Conservation (phyloP, 35 echinoderm and acorn worm genomes). For the Stichopus chloronotus region DNA sequence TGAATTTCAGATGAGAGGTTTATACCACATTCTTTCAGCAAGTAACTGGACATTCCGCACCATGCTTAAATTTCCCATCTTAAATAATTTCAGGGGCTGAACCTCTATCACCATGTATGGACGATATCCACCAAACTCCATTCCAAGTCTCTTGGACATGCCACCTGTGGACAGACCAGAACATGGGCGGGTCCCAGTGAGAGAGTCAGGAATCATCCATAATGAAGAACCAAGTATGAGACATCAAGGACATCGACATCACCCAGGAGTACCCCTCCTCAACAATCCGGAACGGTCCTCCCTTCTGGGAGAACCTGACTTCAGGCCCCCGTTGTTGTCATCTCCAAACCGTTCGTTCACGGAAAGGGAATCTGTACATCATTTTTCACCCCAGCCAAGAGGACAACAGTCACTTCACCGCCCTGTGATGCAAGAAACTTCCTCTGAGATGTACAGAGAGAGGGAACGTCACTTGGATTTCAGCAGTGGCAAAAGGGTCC, state of each 20-base stretch:
- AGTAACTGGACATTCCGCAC: too few relatives aligned
- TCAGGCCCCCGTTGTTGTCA: background rate
- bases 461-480: conserved; percentile 32
- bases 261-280: background rate
- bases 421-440: background rate
- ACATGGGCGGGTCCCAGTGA: background rate
- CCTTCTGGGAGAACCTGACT: background rate
- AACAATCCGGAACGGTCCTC: background rate
- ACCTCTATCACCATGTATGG: conserved; percentile 7
- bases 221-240: background rate
- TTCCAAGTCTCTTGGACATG: conserved; percentile 48
- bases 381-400: background rate
- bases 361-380: background rate
- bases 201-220: background rate
- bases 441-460: background rate
- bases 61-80: too few relatives aligned
- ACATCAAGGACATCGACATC: background rate
- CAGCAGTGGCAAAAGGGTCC: background rate
- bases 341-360: background rate
- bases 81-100: background rate
- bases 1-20: too few relatives aligned
- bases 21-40: too few relatives aligned
- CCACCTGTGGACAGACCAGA: background rate
- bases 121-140: background rate
- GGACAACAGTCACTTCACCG: background rate